These are phyloP conservation scores for Lepas anatifera DNA, from an alignment of 2,888 invertebrate species.

Conservation along the genomic window DNA sequence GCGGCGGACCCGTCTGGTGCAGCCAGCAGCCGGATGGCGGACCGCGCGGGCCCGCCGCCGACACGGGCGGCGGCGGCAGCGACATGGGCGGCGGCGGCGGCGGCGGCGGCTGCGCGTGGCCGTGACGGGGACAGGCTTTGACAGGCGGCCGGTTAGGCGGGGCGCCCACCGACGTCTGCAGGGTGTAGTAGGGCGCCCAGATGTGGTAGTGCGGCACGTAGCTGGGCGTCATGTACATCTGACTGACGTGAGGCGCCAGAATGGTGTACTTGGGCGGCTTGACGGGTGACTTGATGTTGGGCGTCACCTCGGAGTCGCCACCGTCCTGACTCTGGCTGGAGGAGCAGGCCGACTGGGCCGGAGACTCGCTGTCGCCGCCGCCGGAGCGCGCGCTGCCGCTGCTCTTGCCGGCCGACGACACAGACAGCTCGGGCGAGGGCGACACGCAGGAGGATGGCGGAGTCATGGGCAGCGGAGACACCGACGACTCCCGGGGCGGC, in stretches of 20 bases:
- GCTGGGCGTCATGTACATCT: conserved; percentile 15
- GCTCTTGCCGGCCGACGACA: conserved; percentile 4
- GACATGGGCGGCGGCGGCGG: background rate
- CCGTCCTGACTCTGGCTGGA: conserved; percentile 1
- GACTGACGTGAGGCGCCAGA: conserved; percentile 9
- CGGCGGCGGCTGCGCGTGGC: background rate
- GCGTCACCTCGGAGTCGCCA: background rate
- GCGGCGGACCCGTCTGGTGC: conserved; percentile 12
- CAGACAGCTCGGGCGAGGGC: background rate
- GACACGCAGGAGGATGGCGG: background rate
- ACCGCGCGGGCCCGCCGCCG: conserved; percentile 13
- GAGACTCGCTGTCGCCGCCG: background rate
- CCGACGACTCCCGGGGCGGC: background rate
- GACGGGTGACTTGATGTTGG: background rate
- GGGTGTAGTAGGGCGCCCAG: conserved; percentile 3
- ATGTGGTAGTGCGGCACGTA: conserved; percentile 10
- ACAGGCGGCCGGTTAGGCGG: background rate
- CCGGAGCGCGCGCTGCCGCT: background rate
- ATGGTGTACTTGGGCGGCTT: conserved; percentile 12
- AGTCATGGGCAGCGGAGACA: background rate
- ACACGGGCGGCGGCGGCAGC: conserved; percentile 13
- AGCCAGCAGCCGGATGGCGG: background rate
- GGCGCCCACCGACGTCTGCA: conserved; percentile 3
- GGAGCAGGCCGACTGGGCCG: background rate
- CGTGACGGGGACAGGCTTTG: background rate